These are phyloP conservation scores for Pachyramphus minor DNA, from an alignment of 2,113 vertebrate genomes.

Conservation along the genomic window DNA sequence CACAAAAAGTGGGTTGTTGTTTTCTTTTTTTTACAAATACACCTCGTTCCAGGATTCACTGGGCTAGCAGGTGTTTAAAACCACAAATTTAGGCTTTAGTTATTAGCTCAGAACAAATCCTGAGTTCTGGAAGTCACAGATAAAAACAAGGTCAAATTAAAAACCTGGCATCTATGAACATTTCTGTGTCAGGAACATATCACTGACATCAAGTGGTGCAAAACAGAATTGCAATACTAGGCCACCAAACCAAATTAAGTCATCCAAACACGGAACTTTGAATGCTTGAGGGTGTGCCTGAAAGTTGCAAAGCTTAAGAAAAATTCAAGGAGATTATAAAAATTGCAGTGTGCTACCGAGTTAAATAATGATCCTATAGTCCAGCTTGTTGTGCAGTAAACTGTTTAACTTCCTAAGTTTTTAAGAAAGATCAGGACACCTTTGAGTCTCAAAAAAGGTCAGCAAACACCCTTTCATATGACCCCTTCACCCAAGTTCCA, in stretches of 20 bases:
- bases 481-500: background rate
- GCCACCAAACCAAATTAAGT: background rate
- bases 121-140: background rate
- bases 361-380: background rate
- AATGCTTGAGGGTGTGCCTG: fast-evolving
- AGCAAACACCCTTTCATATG: background rate
- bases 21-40: background rate
- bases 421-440: background rate
- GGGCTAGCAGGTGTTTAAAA: background rate
- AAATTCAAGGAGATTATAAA: background rate
- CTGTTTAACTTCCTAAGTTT: background rate
- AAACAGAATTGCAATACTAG: background rate
- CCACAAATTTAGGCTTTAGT: background rate
- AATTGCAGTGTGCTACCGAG: background rate
- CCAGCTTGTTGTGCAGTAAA: background rate
- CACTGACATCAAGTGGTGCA: conserved; percentile 47
- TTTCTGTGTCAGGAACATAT: background rate
- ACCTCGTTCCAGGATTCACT: background rate
- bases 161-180: background rate
- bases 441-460: background rate
- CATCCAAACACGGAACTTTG: fast-evolving
- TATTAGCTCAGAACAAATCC: background rate
- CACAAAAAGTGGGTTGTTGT: background rate
- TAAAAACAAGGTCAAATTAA: background rate
- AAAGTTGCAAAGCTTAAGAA: background rate